Percentiles rank a stretch among this genome's conserved stretches.
Evolutionary conservation across 53 echinoderm and acorn worm genomes (phyloP).

Genomic region (Echinarachnius parma): DNA sequence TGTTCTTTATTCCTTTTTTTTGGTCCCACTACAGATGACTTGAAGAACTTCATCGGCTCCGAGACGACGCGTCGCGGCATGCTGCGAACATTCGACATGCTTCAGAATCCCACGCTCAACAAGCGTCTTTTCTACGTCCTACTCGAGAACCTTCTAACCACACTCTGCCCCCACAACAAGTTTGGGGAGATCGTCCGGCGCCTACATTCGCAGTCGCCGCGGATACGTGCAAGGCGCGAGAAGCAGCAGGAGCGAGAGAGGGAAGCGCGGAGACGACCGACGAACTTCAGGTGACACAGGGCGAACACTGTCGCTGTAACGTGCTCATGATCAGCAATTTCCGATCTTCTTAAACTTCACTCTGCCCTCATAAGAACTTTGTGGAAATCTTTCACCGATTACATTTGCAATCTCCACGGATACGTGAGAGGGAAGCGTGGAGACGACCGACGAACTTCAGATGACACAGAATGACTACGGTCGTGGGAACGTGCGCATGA

Average conservation of each 20-base stretch:
- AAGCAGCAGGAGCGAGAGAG: conserved; percentile 36
- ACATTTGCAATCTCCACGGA: too few species aligned
- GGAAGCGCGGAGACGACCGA: conserved; percentile 20
- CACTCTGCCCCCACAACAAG: conserved; percentile 79
- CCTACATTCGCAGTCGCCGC: conserved; percentile 84
- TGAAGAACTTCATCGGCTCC: conserved; percentile 95
- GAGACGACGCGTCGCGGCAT: conserved; percentile 92
- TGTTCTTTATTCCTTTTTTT: too few species aligned
- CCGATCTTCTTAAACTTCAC: too few species aligned
- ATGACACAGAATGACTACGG: too few species aligned
- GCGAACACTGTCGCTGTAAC: background rate
- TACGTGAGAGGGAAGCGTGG: too few species aligned
- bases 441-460: too few species aligned
- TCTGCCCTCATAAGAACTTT: too few species aligned
- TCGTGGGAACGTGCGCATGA: too few species aligned
- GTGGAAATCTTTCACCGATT: too few species aligned
- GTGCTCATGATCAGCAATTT: too few species aligned
- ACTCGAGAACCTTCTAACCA: conserved; percentile 74
- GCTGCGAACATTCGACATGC: conserved; percentile 87
- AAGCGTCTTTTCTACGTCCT: conserved; percentile 90
- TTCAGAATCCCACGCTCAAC: conserved; percentile 84
- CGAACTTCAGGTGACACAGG: conserved; percentile 68
- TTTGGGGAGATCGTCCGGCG: conserved; percentile 80
- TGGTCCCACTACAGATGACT: too few species aligned
- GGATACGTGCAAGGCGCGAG: conserved; percentile 79